These are phyloP conservation scores for Gryllus longicercus DNA, from an alignment of 2,888 invertebrate genomes.

Conservation along the genomic window DNA sequence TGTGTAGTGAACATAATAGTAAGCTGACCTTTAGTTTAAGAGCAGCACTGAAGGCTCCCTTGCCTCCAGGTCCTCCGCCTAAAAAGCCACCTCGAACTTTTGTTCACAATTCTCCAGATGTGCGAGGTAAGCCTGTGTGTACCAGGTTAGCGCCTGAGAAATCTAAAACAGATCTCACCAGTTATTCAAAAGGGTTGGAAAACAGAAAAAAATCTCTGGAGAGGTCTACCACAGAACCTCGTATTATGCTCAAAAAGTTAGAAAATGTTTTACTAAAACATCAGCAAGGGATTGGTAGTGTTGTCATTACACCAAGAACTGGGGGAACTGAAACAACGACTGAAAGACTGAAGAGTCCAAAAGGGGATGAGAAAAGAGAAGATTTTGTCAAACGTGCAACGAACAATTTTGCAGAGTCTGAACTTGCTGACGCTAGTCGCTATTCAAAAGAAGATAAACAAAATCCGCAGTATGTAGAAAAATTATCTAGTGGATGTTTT, in stretches of 20 bases:
- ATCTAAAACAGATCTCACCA: neutral
- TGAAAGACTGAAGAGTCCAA: neutral
- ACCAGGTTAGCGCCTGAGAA: neutral
- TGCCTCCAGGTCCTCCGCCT: constrained; percentile 69
- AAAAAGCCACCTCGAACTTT: constrained; percentile 71
- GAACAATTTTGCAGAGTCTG: neutral
- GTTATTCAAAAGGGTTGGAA: constrained; percentile 27
- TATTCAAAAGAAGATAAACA: neutral
- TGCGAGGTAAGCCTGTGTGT: neutral
- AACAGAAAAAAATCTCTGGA: constrained; percentile 31
- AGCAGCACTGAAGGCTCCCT: constrained; percentile 62
- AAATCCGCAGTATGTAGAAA: neutral
- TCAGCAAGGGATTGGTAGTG: constrained; percentile 38
- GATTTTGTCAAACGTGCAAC: neutral
- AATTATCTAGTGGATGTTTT: constrained; percentile 45
- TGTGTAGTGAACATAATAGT: neutral
- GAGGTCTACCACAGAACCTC: constrained; percentile 47
- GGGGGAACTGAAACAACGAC: neutral
- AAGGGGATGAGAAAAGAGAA: neutral
- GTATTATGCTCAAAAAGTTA: constrained; percentile 63
- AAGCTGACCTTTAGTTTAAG: constrained; percentile 57
- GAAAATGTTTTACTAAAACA: constrained; percentile 58
- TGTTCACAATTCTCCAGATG: constrained; percentile 43
- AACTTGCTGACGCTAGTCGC: neutral
- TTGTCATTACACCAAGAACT: constrained; percentile 28